These are phyloP conservation scores for Ranitomeya variabilis DNA, from an alignment of 2,113 vertebrate species.

Conservation along the genomic window DNA sequence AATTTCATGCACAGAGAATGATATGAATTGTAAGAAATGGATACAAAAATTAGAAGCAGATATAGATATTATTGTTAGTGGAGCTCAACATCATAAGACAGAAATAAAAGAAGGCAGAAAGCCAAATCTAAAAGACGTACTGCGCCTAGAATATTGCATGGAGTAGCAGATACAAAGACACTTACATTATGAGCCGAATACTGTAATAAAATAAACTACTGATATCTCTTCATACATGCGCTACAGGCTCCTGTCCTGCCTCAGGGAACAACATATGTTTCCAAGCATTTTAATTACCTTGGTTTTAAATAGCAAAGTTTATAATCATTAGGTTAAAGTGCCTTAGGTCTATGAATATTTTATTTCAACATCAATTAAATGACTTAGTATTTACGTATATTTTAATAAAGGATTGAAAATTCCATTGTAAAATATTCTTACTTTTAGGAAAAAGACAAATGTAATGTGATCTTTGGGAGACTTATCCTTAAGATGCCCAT, in stretches of 20 bases:
- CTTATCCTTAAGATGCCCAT: neutral
- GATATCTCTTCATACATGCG: neutral
- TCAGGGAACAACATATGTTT: constrained; percentile 10
- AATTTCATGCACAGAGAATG: no score
- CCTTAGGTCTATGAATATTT: neutral
- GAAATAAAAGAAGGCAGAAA: neutral
- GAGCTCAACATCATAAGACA: neutral
- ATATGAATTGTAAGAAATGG: no score
- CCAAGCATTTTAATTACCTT: neutral
- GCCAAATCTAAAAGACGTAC: neutral
- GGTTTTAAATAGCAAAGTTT: constrained; percentile 7
- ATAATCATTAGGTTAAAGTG: constrained; percentile 12
- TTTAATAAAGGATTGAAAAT: neutral
- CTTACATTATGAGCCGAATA: neutral
- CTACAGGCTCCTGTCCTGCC: neutral
- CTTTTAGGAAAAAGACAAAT: neutral
- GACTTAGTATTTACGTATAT: neutral
- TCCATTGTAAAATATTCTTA: neutral
- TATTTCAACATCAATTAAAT: neutral
- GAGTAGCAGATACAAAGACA: neutral
- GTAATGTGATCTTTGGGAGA: neutral
- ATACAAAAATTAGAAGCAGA: no score
- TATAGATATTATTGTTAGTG: neutral
- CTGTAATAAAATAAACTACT: neutral
- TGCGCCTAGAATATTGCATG: neutral